Percentiles rank a stretch among this genome's conserved stretches.
phyloP scores from a whole-genome alignment of 2,888 invertebrate species.

The Plagodis dolabraria region DNA sequence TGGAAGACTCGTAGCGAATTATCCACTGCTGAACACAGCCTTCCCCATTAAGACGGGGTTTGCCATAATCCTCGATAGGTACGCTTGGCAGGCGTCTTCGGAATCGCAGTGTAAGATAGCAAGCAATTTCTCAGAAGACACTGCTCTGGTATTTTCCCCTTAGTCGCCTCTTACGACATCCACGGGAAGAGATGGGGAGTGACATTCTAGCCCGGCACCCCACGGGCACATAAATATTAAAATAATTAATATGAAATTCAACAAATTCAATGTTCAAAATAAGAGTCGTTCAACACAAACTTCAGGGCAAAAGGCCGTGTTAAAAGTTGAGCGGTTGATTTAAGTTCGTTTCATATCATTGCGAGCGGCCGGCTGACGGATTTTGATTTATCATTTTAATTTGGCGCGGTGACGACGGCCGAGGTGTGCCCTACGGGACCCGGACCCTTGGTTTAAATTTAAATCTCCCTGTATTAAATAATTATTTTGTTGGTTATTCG shows the following conservation, averaged over 20 bases:
- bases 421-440: slow-evolving; percentile 61
- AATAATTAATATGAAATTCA: slow-evolving; percentile 1
- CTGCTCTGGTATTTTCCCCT: too few species aligned
- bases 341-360: slow-evolving; percentile 36
- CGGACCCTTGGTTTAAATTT: slow-evolving; percentile 65
- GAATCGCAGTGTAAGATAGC: too few species aligned
- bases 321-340: slow-evolving; percentile 33
- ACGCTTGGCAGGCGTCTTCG: too few species aligned
- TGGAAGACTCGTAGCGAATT: too few species aligned
- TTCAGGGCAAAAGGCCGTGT: slow-evolving; percentile 20
- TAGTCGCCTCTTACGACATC: too few species aligned
- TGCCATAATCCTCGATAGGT: too few species aligned
- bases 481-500: slow-evolving; percentile 59
- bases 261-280: slow-evolving; percentile 16
- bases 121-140: too few species aligned
- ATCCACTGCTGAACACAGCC: too few species aligned
- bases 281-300: slow-evolving; percentile 13
- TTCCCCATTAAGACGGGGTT: too few species aligned
- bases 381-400: slow-evolving; percentile 84
- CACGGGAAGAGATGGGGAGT: too few species aligned
- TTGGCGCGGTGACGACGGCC: slow-evolving; percentile 73
- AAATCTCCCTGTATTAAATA: slow-evolving; percentile 69
- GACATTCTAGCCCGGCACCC: too few species aligned
- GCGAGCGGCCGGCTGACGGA: slow-evolving; percentile 62
- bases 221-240: background rate